Conservation (phyloP, 1,140 invertebrate genomes). For the Agrypnia vestita region DNA sequence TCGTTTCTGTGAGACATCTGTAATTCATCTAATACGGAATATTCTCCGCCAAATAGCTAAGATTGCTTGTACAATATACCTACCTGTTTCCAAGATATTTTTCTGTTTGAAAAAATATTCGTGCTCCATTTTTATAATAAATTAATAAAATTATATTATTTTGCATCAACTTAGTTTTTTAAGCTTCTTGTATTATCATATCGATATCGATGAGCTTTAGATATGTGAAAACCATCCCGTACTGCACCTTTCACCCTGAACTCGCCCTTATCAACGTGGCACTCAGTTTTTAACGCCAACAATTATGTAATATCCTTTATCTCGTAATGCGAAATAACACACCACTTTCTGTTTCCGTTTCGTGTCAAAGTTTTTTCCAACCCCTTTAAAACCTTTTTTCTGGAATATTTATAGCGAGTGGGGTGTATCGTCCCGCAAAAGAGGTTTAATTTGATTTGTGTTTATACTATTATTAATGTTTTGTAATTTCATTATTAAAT, state of each 20-base stretch:
- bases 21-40: too few species aligned
- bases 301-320: slow-evolving; percentile 61
- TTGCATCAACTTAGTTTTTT: too few species aligned
- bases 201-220: too few species aligned
- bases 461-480: slow-evolving; percentile 42
- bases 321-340: slow-evolving; percentile 52
- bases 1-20: too few species aligned
- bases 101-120: too few species aligned
- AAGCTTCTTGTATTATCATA: too few species aligned
- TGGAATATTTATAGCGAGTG: slow-evolving; percentile 45
- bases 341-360: slow-evolving; percentile 53
- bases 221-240: too few species aligned
- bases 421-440: slow-evolving; percentile 34
- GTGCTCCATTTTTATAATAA: too few species aligned
- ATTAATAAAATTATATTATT: too few species aligned
- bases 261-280: slow-evolving; percentile 56
- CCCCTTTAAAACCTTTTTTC: slow-evolving; percentile 46
- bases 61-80: too few species aligned
- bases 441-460: slow-evolving; percentile 46
- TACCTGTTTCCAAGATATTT: too few species aligned
- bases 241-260: not conserved
- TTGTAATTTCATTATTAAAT: slow-evolving; percentile 41
- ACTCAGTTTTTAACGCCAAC: slow-evolving; percentile 61
- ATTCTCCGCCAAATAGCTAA: too few species aligned
- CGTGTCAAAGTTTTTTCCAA: slow-evolving; percentile 34